phyloP scores from a whole-genome alignment of 2,888 invertebrate genomes.

The Caenorhabditis uteleia region DNA sequence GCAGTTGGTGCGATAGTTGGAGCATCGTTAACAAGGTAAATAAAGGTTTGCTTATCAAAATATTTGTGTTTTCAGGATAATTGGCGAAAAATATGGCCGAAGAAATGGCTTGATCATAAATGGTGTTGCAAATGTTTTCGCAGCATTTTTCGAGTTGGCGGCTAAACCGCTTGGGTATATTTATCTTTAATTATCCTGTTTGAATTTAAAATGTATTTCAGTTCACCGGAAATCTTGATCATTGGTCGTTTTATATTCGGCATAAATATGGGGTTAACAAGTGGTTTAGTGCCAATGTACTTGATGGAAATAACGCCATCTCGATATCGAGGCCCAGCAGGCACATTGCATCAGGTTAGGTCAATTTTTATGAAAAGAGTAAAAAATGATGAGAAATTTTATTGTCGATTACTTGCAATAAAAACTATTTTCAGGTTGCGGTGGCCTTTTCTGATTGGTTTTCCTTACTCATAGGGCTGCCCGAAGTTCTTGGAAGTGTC shows the following conservation, averaged over 20 bases:
- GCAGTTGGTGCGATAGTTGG: slow-evolving; percentile 66
- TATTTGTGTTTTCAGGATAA: slow-evolving; percentile 45
- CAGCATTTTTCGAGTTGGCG: slow-evolving; percentile 70
- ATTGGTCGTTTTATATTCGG: slow-evolving; percentile 70
- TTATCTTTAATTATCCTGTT: neutral
- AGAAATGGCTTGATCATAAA: slow-evolving; percentile 66
- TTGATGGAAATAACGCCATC: slow-evolving; percentile 72
- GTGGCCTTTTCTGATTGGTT: slow-evolving; percentile 71
- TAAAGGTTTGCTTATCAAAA: neutral
- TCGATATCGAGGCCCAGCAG: slow-evolving; percentile 71
- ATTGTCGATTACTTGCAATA: neutral
- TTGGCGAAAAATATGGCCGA: slow-evolving; percentile 71
- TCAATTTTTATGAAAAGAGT: slow-evolving; percentile 44
- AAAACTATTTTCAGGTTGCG: slow-evolving; percentile 60
- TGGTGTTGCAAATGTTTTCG: slow-evolving; percentile 68
- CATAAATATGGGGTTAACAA: slow-evolving; percentile 71
- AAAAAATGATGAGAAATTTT: neutral
- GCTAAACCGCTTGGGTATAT: slow-evolving; percentile 63
- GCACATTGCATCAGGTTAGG: slow-evolving; percentile 70
- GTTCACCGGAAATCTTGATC: slow-evolving; percentile 71
- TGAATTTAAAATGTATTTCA: slow-evolving; percentile 9
- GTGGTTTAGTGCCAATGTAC: slow-evolving; percentile 72
- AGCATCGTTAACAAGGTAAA: slow-evolving; percentile 69
- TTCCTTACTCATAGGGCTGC: slow-evolving; percentile 72
- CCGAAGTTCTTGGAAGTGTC: slow-evolving; percentile 69